Evolutionary conservation across 2,113 vertebrate genomes (phyloP).

Genomic region (Microtus ochrogaster): DNA sequence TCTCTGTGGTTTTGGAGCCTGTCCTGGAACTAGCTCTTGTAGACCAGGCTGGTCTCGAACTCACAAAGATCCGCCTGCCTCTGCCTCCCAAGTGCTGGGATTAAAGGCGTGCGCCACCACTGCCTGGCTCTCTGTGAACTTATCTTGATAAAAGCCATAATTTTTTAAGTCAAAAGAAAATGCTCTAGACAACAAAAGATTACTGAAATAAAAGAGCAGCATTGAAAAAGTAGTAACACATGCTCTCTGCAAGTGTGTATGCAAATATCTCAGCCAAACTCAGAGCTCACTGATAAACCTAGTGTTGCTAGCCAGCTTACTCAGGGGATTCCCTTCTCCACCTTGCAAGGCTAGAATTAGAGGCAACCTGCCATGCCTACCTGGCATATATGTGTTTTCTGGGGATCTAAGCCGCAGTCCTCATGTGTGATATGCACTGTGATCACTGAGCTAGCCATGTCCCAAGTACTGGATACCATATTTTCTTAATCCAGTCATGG

Average conservation of each 20-base stretch:
- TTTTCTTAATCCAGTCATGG: neutral
- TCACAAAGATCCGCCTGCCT: too few species aligned
- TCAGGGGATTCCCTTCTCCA: neutral
- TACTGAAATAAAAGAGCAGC: neutral
- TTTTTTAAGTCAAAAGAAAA: slow-evolving; percentile 34
- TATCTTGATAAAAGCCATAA: slow-evolving; percentile 7
- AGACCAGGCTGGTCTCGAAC: too few species aligned
- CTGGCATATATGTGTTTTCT: neutral
- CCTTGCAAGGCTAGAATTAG: neutral
- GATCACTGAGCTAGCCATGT: neutral
- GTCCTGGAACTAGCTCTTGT: too few species aligned
- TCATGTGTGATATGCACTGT: neutral
- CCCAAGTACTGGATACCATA: neutral
- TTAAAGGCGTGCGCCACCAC: too few species aligned
- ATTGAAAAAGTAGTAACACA: neutral
- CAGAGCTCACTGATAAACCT: neutral
- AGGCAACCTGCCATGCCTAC: neutral
- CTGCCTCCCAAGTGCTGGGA: too few species aligned
- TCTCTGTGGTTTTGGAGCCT: too few species aligned
- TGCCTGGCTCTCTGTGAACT: neutral
- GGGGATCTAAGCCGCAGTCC: neutral
- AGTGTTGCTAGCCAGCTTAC: neutral
- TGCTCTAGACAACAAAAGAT: neutral
- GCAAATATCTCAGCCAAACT: neutral
- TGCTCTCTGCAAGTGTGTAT: neutral